Evolutionary conservation across 2,888 invertebrate species (phyloP).

Genomic region (Morpho deidamia): DNA sequence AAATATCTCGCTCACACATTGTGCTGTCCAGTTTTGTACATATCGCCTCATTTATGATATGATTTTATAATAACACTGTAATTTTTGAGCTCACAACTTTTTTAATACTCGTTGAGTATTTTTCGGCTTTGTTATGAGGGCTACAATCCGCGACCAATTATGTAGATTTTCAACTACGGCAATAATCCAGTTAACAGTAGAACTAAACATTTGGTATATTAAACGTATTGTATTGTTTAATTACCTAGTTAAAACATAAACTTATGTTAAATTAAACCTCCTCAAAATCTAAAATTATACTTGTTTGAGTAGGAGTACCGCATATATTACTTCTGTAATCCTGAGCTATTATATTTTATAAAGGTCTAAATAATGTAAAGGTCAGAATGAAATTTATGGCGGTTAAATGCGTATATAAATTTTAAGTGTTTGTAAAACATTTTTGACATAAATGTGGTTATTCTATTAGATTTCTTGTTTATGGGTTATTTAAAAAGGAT

Average conservation of each 20-base stretch:
- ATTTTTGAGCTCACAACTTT: no score
- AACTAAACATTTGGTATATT: neutral
- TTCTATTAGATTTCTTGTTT: constrained; percentile 30
- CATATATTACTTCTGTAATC: constrained; percentile 40
- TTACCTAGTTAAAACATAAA: constrained; percentile 40
- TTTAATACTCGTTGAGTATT: no score
- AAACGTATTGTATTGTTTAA: constrained; percentile 7
- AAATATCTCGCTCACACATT: no score
- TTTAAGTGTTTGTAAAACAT: constrained; percentile 32
- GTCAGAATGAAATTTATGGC: constrained; percentile 39
- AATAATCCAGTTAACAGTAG: neutral
- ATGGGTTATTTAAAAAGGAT: constrained; percentile 30
- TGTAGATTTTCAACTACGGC: no score
- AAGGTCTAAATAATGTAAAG: constrained; percentile 39
- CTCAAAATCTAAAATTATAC: constrained; percentile 37
- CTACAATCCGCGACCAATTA: no score
- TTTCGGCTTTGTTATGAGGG: no score
- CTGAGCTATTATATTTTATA: constrained; percentile 39
- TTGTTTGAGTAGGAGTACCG: constrained; percentile 43
- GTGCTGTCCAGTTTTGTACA: no score
- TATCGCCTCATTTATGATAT: no score
- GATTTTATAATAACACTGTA: no score
- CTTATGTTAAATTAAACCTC: constrained; percentile 42
- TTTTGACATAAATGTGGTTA: constrained; percentile 30
- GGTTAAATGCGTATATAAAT: constrained; percentile 34